Base-by-base conservation (phyloP, 2,113 vertebrate genomes). In the Perca schrenkii region DNA sequence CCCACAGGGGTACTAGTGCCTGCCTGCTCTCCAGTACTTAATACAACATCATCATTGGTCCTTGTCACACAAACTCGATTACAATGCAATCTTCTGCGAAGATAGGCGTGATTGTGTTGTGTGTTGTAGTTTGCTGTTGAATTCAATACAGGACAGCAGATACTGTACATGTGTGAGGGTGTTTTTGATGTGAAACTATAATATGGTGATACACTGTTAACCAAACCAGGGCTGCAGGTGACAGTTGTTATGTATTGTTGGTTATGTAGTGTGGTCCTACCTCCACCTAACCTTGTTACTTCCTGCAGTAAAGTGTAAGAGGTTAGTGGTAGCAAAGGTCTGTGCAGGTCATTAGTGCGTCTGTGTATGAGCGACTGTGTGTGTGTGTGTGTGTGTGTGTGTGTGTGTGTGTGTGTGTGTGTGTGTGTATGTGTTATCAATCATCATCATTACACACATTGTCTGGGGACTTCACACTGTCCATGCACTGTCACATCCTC, bases 41-140 rank as follows among this genome's bases (percentile, higher is more conserved):
- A 88, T 73, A 86, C 80, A 61, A 71, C 81, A 91, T 90, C 85
- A 89, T 90, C 85, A 90, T 91, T 86, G 90, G 68, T 86, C 86
- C 77, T 82, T 87, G 91, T 91, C 91, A 77, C 71, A 61, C 71
- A 88, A 90, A 93, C 77, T 90, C 47, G 5, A 87, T 92, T 88
- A 91, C 81, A 49, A 49, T 14, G 10, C 67, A 64, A 86, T 88
- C 75, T 78, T 61, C 47, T 73, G 69, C 40, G 36, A 75, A 85
- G 83, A 64, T 56, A n/a, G 54, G 56, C 53, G 5, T 74, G 84
- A 89, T 80, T 79, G 73, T 82, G 78, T 83, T 83, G 76, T 65
- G 74, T 68, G 76, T 72, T 69, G 43, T 25, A 74, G 86, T 50
- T 79, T 80, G 70, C 62, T 40, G 50, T 60, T 22, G 21, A 36